Evolutionary conservation across 2,888 invertebrate genomes (phyloP).

Genomic region (Conus canariensis): DNA sequence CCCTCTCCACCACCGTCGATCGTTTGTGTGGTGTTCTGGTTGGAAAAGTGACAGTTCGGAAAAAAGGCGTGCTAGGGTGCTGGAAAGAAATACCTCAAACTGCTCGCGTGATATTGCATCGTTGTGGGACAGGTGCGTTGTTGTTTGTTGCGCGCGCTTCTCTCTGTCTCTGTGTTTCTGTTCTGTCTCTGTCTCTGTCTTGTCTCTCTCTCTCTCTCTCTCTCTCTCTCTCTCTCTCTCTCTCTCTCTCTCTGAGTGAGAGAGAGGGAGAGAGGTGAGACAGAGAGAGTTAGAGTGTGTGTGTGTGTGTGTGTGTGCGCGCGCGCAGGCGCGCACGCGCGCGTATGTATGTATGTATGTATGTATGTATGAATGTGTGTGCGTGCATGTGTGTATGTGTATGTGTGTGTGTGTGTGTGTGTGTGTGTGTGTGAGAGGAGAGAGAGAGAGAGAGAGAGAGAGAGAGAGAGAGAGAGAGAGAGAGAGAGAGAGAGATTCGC

Average conservation of each 20-base stretch:
- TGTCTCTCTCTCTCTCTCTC: background rate
- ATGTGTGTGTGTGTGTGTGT: constrained; percentile 18
- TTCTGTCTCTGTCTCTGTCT: background rate
- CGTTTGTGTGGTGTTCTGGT: no score
- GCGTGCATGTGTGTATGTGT: background rate
- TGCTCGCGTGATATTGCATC: no score
- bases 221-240: background rate
- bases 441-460: no score
- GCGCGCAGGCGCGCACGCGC: background rate
- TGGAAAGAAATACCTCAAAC: no score
- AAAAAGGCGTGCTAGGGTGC: no score
- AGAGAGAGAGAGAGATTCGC: no score
- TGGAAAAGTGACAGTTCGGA: no score
- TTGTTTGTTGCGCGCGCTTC: background rate
- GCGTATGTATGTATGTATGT: background rate
- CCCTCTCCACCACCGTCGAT: no score
- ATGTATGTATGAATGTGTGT: background rate
- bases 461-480: no score
- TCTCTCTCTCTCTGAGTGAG: no score
- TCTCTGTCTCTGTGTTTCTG: background rate
- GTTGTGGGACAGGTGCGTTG: background rate
- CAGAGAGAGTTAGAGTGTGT: background rate
- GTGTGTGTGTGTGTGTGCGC: constrained; percentile 16
- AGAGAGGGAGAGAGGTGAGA: no score
- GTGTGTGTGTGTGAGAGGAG: background rate